These are phyloP conservation scores for Emberiza fucata DNA, from an alignment of 2,113 vertebrate genomes.

Conservation along the genomic window DNA sequence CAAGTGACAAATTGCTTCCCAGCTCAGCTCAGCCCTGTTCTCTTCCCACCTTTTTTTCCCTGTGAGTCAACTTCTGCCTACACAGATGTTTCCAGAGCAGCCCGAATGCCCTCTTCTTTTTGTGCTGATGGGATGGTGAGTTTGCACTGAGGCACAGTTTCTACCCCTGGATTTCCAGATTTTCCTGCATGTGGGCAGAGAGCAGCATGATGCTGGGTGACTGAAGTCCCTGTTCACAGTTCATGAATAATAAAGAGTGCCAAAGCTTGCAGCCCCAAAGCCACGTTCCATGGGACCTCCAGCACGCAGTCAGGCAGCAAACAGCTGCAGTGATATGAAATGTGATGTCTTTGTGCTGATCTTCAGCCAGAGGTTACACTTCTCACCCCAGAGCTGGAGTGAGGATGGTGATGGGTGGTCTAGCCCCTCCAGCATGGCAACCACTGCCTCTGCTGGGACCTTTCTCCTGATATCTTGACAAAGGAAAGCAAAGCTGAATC, in stretches of 20 bases:
- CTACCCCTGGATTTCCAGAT: neutral
- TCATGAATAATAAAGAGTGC: neutral
- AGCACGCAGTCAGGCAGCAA: neutral
- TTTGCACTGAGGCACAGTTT: neutral
- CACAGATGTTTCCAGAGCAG: neutral
- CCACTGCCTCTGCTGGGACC: neutral
- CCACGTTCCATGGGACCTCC: neutral
- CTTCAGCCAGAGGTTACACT: neutral
- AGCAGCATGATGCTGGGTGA: neutral
- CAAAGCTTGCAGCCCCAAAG: neutral
- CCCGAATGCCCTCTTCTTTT: neutral
- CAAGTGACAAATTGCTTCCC: constrained; percentile 16
- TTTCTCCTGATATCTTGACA: neutral
- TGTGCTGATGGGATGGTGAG: neutral
- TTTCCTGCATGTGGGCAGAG: neutral
- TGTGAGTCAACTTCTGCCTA: constrained; percentile 21
- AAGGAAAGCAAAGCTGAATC: neutral
- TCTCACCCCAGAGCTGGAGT: neutral
- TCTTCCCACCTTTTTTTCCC: neutral
- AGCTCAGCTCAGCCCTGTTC: neutral
- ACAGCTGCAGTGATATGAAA: neutral
- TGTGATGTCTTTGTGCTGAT: neutral
- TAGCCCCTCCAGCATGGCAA: rapidly evolving
- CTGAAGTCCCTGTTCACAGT: neutral
- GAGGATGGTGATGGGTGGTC: neutral